Percentiles rank a stretch among this genome's conserved stretches.
Evolutionary conservation across 2,113 vertebrate species (phyloP).

Genomic region (Cercopithecus mona): DNA sequence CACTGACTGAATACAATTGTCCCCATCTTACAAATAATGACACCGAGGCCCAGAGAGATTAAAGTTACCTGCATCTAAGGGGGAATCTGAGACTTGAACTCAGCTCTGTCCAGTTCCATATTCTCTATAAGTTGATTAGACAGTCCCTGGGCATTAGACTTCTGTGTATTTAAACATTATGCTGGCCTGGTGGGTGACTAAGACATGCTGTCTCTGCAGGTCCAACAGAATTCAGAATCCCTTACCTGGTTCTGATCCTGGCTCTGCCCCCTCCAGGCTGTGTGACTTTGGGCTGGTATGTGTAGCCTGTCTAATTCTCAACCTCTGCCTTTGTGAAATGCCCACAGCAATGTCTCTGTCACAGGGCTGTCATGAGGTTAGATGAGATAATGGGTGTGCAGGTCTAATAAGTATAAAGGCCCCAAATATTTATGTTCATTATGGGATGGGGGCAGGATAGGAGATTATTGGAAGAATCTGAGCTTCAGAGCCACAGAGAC

Average conservation of each 20-base stretch:
- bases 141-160: not conserved
- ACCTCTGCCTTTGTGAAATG: not conserved
- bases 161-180: rapidly evolving
- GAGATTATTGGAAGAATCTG: not conserved
- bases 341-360: not conserved
- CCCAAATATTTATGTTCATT: not conserved
- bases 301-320: not conserved
- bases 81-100: not conserved
- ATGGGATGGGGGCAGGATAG: rapidly evolving
- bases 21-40: not conserved
- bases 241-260: rapidly evolving
- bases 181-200: rapidly evolving
- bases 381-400: rapidly evolving
- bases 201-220: rapidly evolving
- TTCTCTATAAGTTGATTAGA: not conserved
- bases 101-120: rapidly evolving
- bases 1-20: rapidly evolving
- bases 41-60: not conserved
- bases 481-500: not conserved
- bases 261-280: not conserved
- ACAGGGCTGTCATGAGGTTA: rapidly evolving
- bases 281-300: not conserved
- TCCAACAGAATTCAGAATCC: not conserved
- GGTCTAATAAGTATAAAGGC: rapidly evolving
- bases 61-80: not conserved